Evolutionary conservation across 2,797 vertebrate species (phyloP).

Genomic region (Anas flavirostris): DNA sequence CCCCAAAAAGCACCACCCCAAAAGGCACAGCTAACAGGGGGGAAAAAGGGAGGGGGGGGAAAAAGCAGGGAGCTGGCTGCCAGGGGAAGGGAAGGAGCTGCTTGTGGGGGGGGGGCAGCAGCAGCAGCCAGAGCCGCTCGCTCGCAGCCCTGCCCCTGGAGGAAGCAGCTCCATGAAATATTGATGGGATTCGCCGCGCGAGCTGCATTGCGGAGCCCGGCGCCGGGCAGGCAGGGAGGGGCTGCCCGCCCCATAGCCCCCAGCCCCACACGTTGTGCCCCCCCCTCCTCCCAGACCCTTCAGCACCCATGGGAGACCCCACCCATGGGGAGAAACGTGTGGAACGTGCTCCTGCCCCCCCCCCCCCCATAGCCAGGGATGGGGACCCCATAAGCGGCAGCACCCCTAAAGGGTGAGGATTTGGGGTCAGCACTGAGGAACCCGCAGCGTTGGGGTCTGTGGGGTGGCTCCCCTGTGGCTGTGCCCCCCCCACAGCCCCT

Average conservation of each 20-base stretch:
- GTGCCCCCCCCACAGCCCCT: not conserved
- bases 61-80: not conserved
- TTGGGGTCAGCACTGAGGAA: not conserved
- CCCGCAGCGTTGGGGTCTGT: fast-evolving
- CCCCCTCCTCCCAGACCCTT: fast-evolving
- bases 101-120: not conserved
- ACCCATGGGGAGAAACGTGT: not conserved
- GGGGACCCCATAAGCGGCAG: not conserved
- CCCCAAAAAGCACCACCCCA: fast-evolving
- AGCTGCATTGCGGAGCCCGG: slow-evolving; percentile 66
- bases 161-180: slow-evolving; percentile 72
- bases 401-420: not conserved
- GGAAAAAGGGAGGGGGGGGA: fast-evolving
- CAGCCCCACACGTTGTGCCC: fast-evolving
- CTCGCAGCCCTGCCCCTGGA: slow-evolving; percentile 56
- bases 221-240: not conserved
- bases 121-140: slow-evolving; percentile 21
- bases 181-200: slow-evolving; percentile 64
- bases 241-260: not conserved
- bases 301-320: no score
- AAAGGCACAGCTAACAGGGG: not conserved
- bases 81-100: not conserved
- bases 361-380: no score
- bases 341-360: not conserved
- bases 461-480: fast-evolving